A percentile compares a stretch with the other conserved stretches of the same genome.
These are phyloP conservation scores for Beris morrisii DNA, from an alignment of 2,888 invertebrate genomes.

Conservation along the genomic window DNA sequence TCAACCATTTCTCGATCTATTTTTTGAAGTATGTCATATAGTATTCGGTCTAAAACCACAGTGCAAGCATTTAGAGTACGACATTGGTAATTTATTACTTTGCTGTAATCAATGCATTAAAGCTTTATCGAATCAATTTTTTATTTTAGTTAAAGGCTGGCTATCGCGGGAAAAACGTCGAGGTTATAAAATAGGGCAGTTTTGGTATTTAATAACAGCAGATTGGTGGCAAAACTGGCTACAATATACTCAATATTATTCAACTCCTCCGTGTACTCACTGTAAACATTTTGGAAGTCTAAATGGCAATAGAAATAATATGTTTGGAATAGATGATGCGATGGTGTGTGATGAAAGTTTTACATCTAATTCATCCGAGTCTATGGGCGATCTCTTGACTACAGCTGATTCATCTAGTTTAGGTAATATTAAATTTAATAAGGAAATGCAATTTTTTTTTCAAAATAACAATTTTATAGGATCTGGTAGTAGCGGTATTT, in stretches of 20 bases:
- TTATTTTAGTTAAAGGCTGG: conserved; percentile 72
- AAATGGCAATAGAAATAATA: conserved; percentile 7
- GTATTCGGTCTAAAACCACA: conserved; percentile 81
- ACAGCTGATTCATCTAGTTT: conserved; percentile 61
- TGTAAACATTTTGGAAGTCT: conserved; percentile 50
- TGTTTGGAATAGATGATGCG: conserved; percentile 61
- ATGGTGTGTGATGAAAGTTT: conserved; percentile 72
- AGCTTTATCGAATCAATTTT: conserved; percentile 13
- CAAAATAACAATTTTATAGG: conserved; percentile 42
- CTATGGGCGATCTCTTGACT: conserved; percentile 66
- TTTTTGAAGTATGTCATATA: conserved; percentile 84
- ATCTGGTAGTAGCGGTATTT: conserved; percentile 66
- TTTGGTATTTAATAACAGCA: conserved; percentile 84
- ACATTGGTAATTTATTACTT: conserved; percentile 62
- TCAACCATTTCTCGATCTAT: conserved; percentile 69
- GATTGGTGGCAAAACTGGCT: conserved; percentile 88
- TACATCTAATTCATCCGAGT: conserved; percentile 66
- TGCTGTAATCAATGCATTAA: not conserved
- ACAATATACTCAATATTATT: conserved; percentile 63
- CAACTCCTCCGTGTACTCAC: conserved; percentile 55
- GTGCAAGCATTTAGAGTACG: conserved; percentile 78
- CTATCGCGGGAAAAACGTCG: conserved; percentile 73
- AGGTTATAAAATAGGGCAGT: conserved; percentile 78
- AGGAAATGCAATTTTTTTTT: conserved; percentile 16
- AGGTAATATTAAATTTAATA: conserved; percentile 39